Conservation (phyloP, 2,888 invertebrate genomes). For the Isotomurus palustris region DNA sequence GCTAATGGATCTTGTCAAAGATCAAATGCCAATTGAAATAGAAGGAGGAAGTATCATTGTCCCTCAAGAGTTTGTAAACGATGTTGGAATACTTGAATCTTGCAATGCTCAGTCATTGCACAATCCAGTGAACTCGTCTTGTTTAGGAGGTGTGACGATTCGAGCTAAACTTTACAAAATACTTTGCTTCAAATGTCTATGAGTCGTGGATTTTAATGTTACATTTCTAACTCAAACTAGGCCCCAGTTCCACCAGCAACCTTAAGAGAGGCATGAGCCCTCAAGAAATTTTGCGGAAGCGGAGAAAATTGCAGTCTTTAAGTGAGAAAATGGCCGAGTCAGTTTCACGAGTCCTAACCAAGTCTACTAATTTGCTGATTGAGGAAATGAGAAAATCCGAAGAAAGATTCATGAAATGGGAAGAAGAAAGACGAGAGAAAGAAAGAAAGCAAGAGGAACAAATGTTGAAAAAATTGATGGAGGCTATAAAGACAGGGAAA, state of each 20-base stretch:
- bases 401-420: constrained; percentile 17
- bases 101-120: too few relatives aligned
- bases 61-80: background rate
- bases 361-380: constrained; percentile 12
- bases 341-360: constrained; percentile 11
- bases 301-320: constrained; percentile 13
- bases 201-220: too few relatives aligned
- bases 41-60: background rate
- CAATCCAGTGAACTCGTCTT: too few relatives aligned
- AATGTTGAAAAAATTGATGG: constrained; percentile 6
- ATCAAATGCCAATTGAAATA: constrained; percentile 3
- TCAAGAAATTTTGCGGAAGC: constrained; percentile 10
- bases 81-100: background rate
- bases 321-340: constrained; percentile 28
- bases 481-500: background rate
- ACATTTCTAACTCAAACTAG: too few relatives aligned
- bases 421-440: constrained; percentile 16
- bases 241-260: too few relatives aligned
- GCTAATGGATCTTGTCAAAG: too few relatives aligned
- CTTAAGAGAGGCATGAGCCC: background rate
- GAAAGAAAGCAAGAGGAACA: constrained; percentile 18
- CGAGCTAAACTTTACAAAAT: too few relatives aligned
- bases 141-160: too few relatives aligned
- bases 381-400: constrained; percentile 24
- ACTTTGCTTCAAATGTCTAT: too few relatives aligned